A percentile compares a stretch with the other conserved stretches of the same genome.
Conservation (phyloP, 2,113 vertebrate genomes). For the Clarias batrachus region DNA sequence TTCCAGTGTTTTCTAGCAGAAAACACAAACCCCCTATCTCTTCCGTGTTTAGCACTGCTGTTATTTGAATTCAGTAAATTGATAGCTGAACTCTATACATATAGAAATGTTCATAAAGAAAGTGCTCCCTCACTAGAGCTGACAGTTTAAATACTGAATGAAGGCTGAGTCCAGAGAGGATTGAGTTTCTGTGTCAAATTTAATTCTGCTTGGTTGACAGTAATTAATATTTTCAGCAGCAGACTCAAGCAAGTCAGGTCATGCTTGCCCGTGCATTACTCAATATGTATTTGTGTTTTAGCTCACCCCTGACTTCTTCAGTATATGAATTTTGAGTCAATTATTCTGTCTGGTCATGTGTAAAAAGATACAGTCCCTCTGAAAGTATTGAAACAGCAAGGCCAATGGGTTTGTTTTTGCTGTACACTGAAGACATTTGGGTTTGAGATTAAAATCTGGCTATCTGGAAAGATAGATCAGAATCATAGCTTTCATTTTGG, state of each 20-base stretch:
- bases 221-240: slow-evolving; percentile 49
- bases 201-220: slow-evolving; percentile 50
- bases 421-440: background rate
- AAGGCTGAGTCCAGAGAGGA: slow-evolving; percentile 40
- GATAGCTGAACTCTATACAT: background rate
- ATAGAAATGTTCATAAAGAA: slow-evolving; percentile 15
- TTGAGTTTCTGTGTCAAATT: slow-evolving; percentile 51
- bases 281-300: background rate
- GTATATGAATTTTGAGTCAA: background rate
- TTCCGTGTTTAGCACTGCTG: background rate
- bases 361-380: background rate
- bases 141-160: slow-evolving; percentile 46
- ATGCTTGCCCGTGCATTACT: slow-evolving; percentile 9
- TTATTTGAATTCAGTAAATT: background rate
- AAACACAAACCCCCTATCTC: background rate
- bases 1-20: background rate
- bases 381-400: background rate
- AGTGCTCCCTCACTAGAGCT: slow-evolving; percentile 25
- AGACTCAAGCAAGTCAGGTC: background rate
- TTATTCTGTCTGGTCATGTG: background rate
- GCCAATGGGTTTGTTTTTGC: background rate
- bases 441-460: background rate
- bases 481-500: background rate
- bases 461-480: background rate
- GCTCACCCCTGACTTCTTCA: background rate